Evolutionary conservation across 2,113 vertebrate species (phyloP).

Genomic region (Cyanoliseus patagonus): DNA sequence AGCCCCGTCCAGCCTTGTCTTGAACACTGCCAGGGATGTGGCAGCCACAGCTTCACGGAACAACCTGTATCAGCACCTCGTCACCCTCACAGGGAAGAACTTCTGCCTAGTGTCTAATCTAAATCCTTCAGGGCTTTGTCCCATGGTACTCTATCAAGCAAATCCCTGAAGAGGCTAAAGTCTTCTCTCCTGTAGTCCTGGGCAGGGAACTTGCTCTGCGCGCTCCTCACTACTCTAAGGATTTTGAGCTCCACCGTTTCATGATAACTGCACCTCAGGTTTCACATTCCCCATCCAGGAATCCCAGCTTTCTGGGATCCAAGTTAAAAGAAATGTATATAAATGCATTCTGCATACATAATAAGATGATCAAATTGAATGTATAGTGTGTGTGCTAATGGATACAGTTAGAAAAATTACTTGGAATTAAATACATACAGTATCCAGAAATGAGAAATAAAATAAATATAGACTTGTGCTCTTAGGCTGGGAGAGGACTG

Average conservation of each 20-base stretch:
- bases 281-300: background rate
- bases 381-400: background rate
- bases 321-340: background rate
- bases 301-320: background rate
- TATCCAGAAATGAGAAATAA: conserved; percentile 43
- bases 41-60: background rate
- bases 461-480: conserved; percentile 49
- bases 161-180: background rate
- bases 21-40: background rate
- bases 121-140: background rate
- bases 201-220: background rate
- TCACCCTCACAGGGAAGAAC: background rate
- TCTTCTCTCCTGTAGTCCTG: background rate
- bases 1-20: background rate
- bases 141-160: background rate
- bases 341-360: background rate
- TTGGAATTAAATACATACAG: conserved; percentile 61
- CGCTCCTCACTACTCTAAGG: background rate
- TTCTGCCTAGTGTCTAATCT: background rate
- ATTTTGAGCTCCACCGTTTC: background rate
- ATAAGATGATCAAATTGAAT: conserved; percentile 23
- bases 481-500: background rate
- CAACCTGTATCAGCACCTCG: background rate
- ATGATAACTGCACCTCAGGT: background rate
- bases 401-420: conserved; percentile 29